Evolutionary conservation across 2,113 vertebrate genomes (phyloP), one percentile per base, ranked within the genome.

Genomic region (Erinaceus europaeus): DNA sequence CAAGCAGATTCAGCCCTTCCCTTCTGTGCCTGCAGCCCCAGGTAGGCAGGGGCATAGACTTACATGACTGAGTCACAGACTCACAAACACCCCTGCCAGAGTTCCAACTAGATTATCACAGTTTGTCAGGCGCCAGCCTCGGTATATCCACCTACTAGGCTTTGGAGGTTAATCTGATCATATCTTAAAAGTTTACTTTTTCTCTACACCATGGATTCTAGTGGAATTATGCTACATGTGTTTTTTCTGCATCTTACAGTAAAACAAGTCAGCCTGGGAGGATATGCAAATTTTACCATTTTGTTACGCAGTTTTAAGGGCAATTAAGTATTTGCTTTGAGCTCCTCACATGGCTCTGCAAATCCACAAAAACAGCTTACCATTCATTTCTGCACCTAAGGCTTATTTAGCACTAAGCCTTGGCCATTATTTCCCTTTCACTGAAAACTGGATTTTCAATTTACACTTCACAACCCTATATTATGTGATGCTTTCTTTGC

Each of bases 291-390:
- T 80, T 57, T 36, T 42, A 40, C 46, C 40, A 71, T n/a, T 53
- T 57, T 34, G 15, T 21, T 85, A 14, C 69, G 75, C 52, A 27
- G 6, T 88, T 94, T 94, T 94, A 86, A 93, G 82, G 34, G 25
- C 78, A 92, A 91, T 88, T 91, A 92, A 92, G 88, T 88, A 90
- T 88, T 93, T 88, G 42, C 72, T 80, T 64, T 92, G 79, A 88
- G 83, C 57, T 64, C 25, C 32, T 72, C 36, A 20, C 21, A 64
- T 50, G 71, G 32, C 50, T 62, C 13, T 68, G 38, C 44, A 90
- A 71, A 91, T 74, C 67, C 79, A 34, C 52, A 71, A 57, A 86
- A 78, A 27, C 9, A 68, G 75, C 11, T 44, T 59, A 55, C 14
- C 20, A 36, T 48, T 68, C n/a, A 52, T 72, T 75, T 71, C 71